Evolutionary conservation across 2,797 vertebrate species (phyloP).

Genomic region (Scolopax rusticola): DNA sequence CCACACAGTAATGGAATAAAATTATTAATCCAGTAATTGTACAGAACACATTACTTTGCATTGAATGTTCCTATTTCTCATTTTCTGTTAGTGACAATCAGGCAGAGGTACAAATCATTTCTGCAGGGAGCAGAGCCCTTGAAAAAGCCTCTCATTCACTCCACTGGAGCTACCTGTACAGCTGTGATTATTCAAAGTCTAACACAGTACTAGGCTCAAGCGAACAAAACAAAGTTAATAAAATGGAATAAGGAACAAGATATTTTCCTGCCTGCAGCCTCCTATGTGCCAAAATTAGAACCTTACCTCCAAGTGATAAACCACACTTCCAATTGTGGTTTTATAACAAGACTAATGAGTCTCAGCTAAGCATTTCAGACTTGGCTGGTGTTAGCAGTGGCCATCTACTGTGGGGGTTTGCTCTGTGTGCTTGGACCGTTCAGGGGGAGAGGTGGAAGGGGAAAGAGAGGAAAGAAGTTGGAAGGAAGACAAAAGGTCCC

Average conservation of each 20-base stretch:
- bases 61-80: conserved; percentile 91
- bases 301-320: conserved; percentile 51
- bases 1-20: conserved; percentile 94
- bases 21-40: conserved; percentile 98
- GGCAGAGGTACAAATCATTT: conserved; percentile 86
- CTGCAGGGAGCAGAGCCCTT: conserved; percentile 82
- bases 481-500: background rate
- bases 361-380: background rate
- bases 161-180: conserved; percentile 80
- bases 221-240: conserved; percentile 83
- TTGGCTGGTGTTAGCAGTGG: background rate
- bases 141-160: conserved; percentile 80
- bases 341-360: conserved; percentile 25
- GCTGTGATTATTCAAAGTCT: conserved; percentile 81
- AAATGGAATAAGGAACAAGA: conserved; percentile 78
- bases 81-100: conserved; percentile 92
- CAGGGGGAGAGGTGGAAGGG: background rate
- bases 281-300: conserved; percentile 70
- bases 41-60: conserved; percentile 93
- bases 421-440: background rate
- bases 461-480: background rate
- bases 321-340: background rate
- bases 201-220: conserved; percentile 72
- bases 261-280: conserved; percentile 72
- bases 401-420: background rate